Evolutionary conservation across 1,140 invertebrate species (phyloP).

Genomic region (Drosophila mojavensis): DNA sequence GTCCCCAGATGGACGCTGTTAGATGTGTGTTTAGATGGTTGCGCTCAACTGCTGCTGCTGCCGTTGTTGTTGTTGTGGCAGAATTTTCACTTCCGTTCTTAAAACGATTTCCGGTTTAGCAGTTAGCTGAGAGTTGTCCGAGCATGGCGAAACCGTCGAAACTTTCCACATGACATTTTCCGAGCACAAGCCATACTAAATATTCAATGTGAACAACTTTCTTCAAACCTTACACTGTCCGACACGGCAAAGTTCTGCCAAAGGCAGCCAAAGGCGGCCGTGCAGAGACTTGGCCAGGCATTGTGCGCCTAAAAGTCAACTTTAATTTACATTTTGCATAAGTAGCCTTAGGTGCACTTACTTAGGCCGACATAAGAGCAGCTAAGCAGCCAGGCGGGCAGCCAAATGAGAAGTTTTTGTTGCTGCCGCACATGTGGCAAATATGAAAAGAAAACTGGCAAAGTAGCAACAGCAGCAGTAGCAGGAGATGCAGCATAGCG

Average conservation of each 20-base stretch:
- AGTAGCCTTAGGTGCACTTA: constrained; percentile 83
- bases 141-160: constrained; percentile 60
- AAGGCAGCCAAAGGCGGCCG: background rate
- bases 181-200: constrained; percentile 27
- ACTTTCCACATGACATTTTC: constrained; percentile 63
- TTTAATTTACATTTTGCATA: constrained; percentile 83
- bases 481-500: constrained; percentile 11
- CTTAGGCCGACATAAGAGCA: constrained; percentile 77
- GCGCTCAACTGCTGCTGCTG: constrained; percentile 65
- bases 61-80: constrained; percentile 15
- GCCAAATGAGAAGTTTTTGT: constrained; percentile 48
- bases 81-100: constrained; percentile 82
- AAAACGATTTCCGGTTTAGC: constrained; percentile 74
- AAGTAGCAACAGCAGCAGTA: constrained; percentile 32
- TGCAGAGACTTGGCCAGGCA: constrained; percentile 9
- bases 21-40: constrained; percentile 80
- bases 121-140: constrained; percentile 54
- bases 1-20: constrained; percentile 57
- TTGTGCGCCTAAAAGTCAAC: constrained; percentile 78
- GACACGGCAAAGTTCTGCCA: constrained; percentile 26
- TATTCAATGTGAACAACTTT: constrained; percentile 63
- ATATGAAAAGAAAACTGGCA: constrained; percentile 70
- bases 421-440: constrained; percentile 36
- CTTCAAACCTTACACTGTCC: constrained; percentile 40
- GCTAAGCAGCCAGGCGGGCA: constrained; percentile 13